Percentiles rank a stretch among this genome's conserved stretches.
Conservation (phyloP, 2,888 invertebrate species). For the Stenichneumon culpator region DNA sequence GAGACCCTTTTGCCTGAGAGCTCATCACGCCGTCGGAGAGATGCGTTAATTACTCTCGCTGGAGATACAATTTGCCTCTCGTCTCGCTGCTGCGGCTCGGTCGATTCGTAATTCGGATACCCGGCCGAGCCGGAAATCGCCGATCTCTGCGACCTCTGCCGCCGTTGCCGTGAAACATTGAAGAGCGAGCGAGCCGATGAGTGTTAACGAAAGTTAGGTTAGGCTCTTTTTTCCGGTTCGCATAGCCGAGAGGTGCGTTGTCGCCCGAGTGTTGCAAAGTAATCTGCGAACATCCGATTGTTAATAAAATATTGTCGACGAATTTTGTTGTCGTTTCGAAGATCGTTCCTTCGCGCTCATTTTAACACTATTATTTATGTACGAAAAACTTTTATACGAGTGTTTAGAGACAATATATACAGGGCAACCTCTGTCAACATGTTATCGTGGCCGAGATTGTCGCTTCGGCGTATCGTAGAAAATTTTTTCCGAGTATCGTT, state of each 20-base stretch:
- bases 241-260: constrained; percentile 79
- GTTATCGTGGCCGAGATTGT: constrained; percentile 51
- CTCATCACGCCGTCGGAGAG: neutral
- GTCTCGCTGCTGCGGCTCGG: neutral
- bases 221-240: constrained; percentile 79
- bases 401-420: constrained; percentile 42
- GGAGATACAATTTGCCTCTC: neutral
- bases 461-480: neutral
- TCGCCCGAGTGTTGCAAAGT: constrained; percentile 68
- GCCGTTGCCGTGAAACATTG: constrained; percentile 2
- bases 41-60: neutral
- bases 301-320: constrained; percentile 43
- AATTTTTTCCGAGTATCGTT: neutral
- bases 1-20: neutral
- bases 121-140: constrained; percentile 40
- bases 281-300: constrained; percentile 80
- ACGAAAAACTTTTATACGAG: constrained; percentile 27
- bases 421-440: constrained; percentile 63
- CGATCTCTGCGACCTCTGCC: constrained; percentile 18
- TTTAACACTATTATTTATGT: constrained; percentile 38
- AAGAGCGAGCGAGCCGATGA: neutral
- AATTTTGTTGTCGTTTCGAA: constrained; percentile 11
- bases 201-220: constrained; percentile 69
- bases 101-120: constrained; percentile 30
- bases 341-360: constrained; percentile 41